Conservation (phyloP, 2,888 invertebrate species). For the Serrognathus titanus region DNA sequence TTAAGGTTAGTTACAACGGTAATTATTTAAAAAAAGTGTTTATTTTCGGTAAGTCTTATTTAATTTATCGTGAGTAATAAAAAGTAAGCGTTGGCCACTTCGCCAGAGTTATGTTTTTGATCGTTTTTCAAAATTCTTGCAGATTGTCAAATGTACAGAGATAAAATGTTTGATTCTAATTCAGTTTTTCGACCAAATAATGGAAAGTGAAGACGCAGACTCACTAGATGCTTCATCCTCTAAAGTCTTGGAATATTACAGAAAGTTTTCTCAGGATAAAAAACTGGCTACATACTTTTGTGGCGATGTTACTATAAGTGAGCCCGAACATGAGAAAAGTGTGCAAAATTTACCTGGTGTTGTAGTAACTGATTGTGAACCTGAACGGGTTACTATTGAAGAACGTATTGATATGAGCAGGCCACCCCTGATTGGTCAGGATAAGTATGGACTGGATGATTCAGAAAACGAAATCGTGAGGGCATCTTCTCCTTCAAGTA, state of each 20-base stretch:
- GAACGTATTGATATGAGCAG: conserved; percentile 28
- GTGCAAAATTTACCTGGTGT: neutral
- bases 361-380: conserved; percentile 32
- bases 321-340: neutral
- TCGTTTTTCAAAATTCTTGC: conserved; percentile 13
- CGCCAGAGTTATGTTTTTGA: too few species aligned
- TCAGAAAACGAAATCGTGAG: conserved; percentile 13
- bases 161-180: conserved; percentile 6
- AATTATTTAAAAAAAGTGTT: too few species aligned
- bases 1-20: too few species aligned
- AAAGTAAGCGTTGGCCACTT: too few species aligned
- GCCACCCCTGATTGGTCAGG: conserved; percentile 45
- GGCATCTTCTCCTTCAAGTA: conserved; percentile 66
- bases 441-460: conserved; percentile 10
- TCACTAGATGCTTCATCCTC: conserved; percentile 31
- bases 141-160: conserved; percentile 8
- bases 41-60: too few species aligned
- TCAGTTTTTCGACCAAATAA: conserved; percentile 4
- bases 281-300: conserved; percentile 67
- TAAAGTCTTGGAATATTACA: conserved; percentile 61
- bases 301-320: conserved; percentile 25
- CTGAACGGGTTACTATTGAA: conserved; percentile 27
- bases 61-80: too few species aligned
- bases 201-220: conserved; percentile 19
- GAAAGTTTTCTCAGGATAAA: conserved; percentile 63